phyloP scores from a whole-genome alignment of 2,888 invertebrate genomes.

The Blastobasis adustella region DNA sequence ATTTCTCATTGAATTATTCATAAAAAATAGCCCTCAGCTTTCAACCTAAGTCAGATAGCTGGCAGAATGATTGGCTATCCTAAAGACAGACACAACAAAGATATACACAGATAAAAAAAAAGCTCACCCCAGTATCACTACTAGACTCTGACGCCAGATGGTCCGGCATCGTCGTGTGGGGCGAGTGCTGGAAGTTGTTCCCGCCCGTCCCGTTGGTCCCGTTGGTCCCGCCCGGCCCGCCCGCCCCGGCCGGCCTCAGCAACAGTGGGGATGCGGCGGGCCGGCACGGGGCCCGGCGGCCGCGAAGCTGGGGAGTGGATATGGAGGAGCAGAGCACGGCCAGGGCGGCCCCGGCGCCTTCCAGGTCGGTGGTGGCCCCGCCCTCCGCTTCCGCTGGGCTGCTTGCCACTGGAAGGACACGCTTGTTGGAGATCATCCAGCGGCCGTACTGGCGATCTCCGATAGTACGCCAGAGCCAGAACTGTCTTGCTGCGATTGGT shows the following conservation, averaged over 20 bases:
- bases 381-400: slow-evolving; percentile 37
- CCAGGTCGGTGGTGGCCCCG: slow-evolving; percentile 16
- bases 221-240: slow-evolving; percentile 10
- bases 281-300: slow-evolving; percentile 11
- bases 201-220: not conserved
- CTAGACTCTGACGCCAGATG: slow-evolving; percentile 50
- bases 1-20: too few species aligned
- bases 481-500: too few species aligned
- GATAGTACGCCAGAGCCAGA: too few species aligned
- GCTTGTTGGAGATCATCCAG: too few species aligned
- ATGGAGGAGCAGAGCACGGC: slow-evolving; percentile 49
- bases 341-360: slow-evolving; percentile 17
- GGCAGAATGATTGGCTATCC: too few species aligned
- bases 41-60: too few species aligned
- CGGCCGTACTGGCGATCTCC: too few species aligned
- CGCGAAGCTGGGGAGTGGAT: slow-evolving; percentile 65
- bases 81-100: too few species aligned
- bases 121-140: slow-evolving; percentile 63
- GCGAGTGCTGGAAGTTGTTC: slow-evolving; percentile 13
- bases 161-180: slow-evolving; percentile 14
- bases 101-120: too few species aligned
- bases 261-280: slow-evolving; percentile 63
- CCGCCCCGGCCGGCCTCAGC: slow-evolving; percentile 47
- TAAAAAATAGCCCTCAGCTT: too few species aligned
- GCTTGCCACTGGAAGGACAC: slow-evolving; percentile 32